Percentiles rank a stretch among this genome's conserved stretches.
phyloP scores from a whole-genome alignment of 2,113 vertebrate species.

The Dolichallabes microphthalmus region DNA sequence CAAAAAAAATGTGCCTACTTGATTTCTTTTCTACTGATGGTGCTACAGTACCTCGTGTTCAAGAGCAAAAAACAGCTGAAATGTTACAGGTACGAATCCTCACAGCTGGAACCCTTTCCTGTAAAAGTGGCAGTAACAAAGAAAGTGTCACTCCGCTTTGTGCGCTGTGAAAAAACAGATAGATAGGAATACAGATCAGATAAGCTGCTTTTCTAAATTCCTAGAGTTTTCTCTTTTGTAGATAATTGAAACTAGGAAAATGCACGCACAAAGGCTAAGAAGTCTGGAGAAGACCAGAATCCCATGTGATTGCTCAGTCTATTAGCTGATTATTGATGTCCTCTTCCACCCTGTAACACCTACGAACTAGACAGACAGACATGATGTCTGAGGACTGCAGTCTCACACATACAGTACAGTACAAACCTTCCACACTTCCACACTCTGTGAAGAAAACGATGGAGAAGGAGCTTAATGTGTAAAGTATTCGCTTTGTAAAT shows the following conservation, averaged over 20 bases:
- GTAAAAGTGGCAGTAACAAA: constrained; percentile 24
- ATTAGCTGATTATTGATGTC: constrained; percentile 29
- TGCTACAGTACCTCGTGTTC: not conserved
- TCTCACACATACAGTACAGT: constrained; percentile 13
- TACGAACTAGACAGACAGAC: constrained; percentile 5
- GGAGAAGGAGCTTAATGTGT: not conserved
- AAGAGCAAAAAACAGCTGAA: constrained; percentile 7
- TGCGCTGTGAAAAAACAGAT: constrained; percentile 6
- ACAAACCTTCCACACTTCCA: not conserved
- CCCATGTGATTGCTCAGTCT: constrained; percentile 10
- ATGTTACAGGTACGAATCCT: constrained; percentile 24
- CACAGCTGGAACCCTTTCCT: constrained; percentile 32
- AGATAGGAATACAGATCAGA: constrained; percentile 24
- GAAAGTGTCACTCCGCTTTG: constrained; percentile 29
- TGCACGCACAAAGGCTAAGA: not conserved
- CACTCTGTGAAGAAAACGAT: not conserved
- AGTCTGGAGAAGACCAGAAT: constrained; percentile 4
- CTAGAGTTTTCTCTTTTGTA: constrained; percentile 13
- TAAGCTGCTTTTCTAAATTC: constrained; percentile 13
- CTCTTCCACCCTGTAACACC: constrained; percentile 5
- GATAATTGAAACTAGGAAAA: constrained; percentile 30
- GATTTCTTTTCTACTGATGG: not conserved
- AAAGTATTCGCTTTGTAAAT: not conserved
- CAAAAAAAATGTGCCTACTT: not conserved
- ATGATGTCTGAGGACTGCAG: constrained; percentile 1